phyloP scores from a whole-genome alignment of 2,888 invertebrate genomes.

The Atethmia centrago region DNA sequence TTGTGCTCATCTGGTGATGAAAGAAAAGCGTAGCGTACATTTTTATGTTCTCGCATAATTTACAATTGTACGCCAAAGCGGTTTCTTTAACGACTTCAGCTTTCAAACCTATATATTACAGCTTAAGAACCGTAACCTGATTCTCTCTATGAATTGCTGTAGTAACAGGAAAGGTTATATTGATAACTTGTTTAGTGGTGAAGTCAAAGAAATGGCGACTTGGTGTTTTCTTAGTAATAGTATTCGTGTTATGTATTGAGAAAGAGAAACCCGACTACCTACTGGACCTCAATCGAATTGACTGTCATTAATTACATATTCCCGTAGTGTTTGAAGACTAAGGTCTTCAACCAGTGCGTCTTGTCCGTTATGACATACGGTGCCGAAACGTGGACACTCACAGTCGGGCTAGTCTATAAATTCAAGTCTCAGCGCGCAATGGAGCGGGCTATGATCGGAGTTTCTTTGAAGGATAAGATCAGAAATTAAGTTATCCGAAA shows the following conservation, averaged over 20 bases:
- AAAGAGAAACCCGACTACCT: not conserved
- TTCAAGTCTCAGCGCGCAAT: too few relatives aligned
- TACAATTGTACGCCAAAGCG: conserved; percentile 23
- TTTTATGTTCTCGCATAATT: conserved; percentile 44
- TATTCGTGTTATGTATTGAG: not conserved
- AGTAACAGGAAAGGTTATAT: not conserved
- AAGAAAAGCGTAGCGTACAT: conserved; percentile 30
- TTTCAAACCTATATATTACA: conserved; percentile 18
- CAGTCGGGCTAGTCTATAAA: too few relatives aligned
- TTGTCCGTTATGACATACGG: too few relatives aligned
- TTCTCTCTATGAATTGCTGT: conserved; percentile 23
- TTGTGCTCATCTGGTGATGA: conserved; percentile 45
- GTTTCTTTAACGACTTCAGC: conserved; percentile 35
- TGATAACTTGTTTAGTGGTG: conserved; percentile 10
- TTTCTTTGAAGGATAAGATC: too few relatives aligned
- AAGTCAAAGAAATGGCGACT: conserved; percentile 1
- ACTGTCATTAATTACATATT: not conserved
- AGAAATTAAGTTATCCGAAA: too few relatives aligned
- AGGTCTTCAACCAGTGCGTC: too few relatives aligned
- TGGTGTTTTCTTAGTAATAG: not conserved
- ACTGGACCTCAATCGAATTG: not conserved
- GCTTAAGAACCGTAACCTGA: conserved; percentile 30
- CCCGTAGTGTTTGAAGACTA: too few relatives aligned
- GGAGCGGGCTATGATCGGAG: too few relatives aligned
- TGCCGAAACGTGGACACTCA: too few relatives aligned